These are phyloP conservation scores for Sisyra nigra DNA, from an alignment of 2,888 invertebrate species.

Conservation along the genomic window DNA sequence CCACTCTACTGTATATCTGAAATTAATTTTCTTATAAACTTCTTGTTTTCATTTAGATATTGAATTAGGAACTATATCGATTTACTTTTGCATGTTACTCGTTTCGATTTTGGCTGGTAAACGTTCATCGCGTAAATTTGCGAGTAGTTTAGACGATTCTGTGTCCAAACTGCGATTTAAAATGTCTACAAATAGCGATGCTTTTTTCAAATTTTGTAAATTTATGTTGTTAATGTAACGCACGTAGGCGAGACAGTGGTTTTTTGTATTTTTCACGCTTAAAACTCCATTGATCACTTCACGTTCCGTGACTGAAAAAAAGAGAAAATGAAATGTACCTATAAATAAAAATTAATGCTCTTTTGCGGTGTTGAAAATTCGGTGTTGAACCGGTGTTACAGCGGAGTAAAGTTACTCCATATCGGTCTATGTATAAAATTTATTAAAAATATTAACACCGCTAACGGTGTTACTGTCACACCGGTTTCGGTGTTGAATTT, in stretches of 20 bases:
- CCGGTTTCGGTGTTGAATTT: no score
- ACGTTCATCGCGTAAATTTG: slow-evolving; percentile 77
- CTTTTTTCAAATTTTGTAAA: slow-evolving; percentile 83
- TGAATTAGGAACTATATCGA: no score
- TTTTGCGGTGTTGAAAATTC: no score
- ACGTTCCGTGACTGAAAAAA: slow-evolving; percentile 77
- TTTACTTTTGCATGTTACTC: slow-evolving; percentile 73
- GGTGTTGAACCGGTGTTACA: no score
- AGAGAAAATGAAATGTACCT: slow-evolving; percentile 5
- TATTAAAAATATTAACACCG: no score
- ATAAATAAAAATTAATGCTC: slow-evolving; percentile 5
- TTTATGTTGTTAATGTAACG: slow-evolving; percentile 96
- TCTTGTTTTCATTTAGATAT: no score
- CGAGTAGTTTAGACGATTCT: slow-evolving; percentile 79
- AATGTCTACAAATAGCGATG: slow-evolving; percentile 90
- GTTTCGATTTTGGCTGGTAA: slow-evolving; percentile 78
- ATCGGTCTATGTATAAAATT: no score
- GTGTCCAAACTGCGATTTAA: slow-evolving; percentile 81
- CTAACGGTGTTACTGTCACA: no score
- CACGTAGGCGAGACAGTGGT: slow-evolving; percentile 88
- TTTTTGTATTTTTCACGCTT: slow-evolving; percentile 84
- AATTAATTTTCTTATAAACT: no score
- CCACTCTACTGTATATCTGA: slow-evolving; percentile 90
- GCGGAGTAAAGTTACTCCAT: no score
- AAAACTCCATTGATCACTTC: slow-evolving; percentile 94